Evolutionary conservation across 2,797 vertebrate genomes (phyloP).

Genomic region (Tiaroga cobitis): DNA sequence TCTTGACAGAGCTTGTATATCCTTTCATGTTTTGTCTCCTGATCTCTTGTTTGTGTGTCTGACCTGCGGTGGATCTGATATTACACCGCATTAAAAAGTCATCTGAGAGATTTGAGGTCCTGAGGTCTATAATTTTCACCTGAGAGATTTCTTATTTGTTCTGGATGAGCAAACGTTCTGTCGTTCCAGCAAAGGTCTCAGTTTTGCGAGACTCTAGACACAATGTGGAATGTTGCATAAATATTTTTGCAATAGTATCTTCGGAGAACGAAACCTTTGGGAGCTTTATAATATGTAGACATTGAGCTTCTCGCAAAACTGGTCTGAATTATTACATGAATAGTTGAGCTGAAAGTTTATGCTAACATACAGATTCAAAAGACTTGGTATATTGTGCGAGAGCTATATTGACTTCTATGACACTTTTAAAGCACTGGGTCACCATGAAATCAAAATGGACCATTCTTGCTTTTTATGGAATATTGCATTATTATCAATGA

Average conservation of each 20-base stretch:
- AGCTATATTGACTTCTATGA: background rate
- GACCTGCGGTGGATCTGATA: conserved; percentile 37
- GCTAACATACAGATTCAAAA: background rate
- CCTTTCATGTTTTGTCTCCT: conserved; percentile 30
- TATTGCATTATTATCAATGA: background rate
- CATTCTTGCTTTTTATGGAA: background rate
- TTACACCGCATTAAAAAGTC: conserved; percentile 46
- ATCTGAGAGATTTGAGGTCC: conserved; percentile 35
- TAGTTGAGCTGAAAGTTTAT: background rate
- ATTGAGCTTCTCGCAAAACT: conserved; percentile 22
- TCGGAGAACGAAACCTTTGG: conserved; percentile 36
- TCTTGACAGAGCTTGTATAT: conserved; percentile 44
- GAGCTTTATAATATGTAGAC: conserved; percentile 44
- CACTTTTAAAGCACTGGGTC: background rate
- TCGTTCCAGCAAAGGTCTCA: conserved; percentile 37
- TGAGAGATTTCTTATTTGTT: conserved; percentile 54
- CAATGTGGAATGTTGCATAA: conserved; percentile 53
- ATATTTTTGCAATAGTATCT: conserved; percentile 56
- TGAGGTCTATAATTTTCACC: conserved; percentile 52
- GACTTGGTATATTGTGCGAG: background rate
- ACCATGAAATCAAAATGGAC: background rate
- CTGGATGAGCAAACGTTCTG: conserved; percentile 44
- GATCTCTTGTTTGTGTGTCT: conserved; percentile 30
- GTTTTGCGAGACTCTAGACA: conserved; percentile 51
- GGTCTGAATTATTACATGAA: background rate